A percentile compares a stretch with the other conserved stretches of the same genome.
phyloP scores from a whole-genome alignment of 2,797 vertebrate genomes.

The Darevskia nairensis region DNA sequence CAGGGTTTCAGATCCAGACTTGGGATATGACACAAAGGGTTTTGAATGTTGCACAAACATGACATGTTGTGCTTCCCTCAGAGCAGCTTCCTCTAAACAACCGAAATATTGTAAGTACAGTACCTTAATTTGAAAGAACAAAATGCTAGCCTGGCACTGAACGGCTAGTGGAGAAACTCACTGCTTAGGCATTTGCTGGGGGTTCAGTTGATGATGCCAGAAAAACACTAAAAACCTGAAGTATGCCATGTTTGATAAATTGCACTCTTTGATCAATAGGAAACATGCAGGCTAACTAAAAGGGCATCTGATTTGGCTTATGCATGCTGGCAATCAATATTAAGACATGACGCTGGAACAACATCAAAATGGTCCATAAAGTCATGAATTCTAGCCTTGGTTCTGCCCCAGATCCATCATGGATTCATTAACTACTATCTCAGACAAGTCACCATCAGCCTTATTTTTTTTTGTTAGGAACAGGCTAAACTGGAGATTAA shows the following conservation, averaged over 20 bases:
- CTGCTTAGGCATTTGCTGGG: background rate
- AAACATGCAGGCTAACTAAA: background rate
- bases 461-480: background rate
- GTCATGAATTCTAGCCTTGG: background rate
- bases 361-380: background rate
- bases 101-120: background rate
- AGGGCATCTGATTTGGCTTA: conserved; percentile 2
- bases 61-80: background rate
- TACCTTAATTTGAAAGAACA: too few species aligned
- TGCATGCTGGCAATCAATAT: background rate
- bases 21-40: background rate
- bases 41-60: background rate
- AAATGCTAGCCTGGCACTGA: background rate
- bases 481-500: background rate
- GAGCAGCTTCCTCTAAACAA: background rate
- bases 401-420: background rate
- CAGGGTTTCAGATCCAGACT: background rate
- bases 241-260: background rate
- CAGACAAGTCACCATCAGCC: background rate
- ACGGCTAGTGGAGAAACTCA: background rate
- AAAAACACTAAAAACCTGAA: background rate
- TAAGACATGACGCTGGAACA: background rate
- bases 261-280: background rate
- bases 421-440: background rate
- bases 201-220: background rate